Evolutionary conservation across 2,888 invertebrate genomes (phyloP).

Genomic region (Pristionchus arcanus): DNA sequence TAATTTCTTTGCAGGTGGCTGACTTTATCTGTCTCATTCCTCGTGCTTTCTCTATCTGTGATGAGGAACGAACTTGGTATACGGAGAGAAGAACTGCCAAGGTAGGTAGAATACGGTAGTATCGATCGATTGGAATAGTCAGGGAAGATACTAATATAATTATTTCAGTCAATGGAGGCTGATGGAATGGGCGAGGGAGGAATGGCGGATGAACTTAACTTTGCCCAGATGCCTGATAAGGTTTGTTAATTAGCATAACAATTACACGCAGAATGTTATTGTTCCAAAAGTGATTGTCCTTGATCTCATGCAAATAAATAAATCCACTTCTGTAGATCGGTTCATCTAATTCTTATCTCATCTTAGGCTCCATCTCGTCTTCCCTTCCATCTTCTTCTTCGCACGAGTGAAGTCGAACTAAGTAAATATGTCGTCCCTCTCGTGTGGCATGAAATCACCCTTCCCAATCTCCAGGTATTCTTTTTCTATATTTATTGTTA

Average conservation of each 20-base stretch:
- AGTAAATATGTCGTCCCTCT: slow-evolving; percentile 26
- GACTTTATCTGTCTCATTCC: slow-evolving; percentile 24
- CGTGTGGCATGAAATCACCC: slow-evolving; percentile 36
- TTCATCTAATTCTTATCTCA: not conserved
- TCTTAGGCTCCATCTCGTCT: slow-evolving; percentile 18
- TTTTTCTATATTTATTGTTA: not conserved
- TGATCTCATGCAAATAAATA: no score
- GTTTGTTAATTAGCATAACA: not conserved
- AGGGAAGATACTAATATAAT: not conserved
- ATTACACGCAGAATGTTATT: no score
- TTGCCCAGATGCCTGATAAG: not conserved
- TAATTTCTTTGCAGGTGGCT: not conserved
- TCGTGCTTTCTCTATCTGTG: not conserved
- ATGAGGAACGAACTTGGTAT: slow-evolving; percentile 41
- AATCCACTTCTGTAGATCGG: not conserved
- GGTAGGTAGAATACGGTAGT: slow-evolving; percentile 15
- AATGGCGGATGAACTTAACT: not conserved
- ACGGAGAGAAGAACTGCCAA: slow-evolving; percentile 24
- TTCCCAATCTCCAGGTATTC: not conserved
- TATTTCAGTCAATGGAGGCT: not conserved
- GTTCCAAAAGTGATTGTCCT: no score
- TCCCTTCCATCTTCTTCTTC: slow-evolving; percentile 51
- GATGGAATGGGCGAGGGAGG: not conserved
- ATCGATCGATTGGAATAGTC: not conserved
- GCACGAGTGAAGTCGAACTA: not conserved